Base-by-base conservation (phyloP, 2,113 vertebrate species). In the Cynocephalus volans region DNA sequence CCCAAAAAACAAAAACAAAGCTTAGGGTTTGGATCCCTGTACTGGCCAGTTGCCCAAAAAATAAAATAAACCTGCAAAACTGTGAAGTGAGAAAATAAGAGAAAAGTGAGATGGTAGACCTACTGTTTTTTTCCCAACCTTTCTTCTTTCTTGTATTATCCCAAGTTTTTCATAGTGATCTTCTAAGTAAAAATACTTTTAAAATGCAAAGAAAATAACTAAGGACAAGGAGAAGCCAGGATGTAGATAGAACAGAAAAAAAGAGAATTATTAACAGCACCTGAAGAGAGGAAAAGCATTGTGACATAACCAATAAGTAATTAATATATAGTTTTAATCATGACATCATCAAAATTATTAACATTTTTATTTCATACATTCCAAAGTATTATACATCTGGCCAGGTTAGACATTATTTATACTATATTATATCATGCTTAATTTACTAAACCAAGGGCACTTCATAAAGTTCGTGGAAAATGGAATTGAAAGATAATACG, bases 351-450 rank as follows among this genome's bases (percentile, higher is more conserved):
- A 75, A 81, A 87, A 41, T 56, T 52, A 72, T 69, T 73, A 92
- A 79, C 24, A 85, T n/a, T 95, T 88, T 69, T 50, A 26, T 84
- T 81, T 79, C 19, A 45, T 88, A 41, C 83, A n/a, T 82, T 88
- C 60, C 14, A 69, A 41, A 93, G 24, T 93, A 93, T 67, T 87
- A 21, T 36, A 19, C 5, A 8, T 50, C 72, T 85, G 50, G 14
- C 52, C 56, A 88, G 26, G 6, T 67, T 93, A 69, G 77, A 41
- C 15, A 77, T 83, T 56, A 26, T 80, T 73, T 88, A 90, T 36
- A 73, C 24, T 64, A 88, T 48, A 54, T 80, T 95, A 26, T 80
- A 36, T 54, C 21, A 48, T 70, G 18, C 17, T 64, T 82, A 56
- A 62, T 81, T 75, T 73, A 62, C 24, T 77, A 10, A 50, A n/a